phyloP scores from a whole-genome alignment of 2,888 invertebrate genomes.

The Epistrophe grossulariae region DNA sequence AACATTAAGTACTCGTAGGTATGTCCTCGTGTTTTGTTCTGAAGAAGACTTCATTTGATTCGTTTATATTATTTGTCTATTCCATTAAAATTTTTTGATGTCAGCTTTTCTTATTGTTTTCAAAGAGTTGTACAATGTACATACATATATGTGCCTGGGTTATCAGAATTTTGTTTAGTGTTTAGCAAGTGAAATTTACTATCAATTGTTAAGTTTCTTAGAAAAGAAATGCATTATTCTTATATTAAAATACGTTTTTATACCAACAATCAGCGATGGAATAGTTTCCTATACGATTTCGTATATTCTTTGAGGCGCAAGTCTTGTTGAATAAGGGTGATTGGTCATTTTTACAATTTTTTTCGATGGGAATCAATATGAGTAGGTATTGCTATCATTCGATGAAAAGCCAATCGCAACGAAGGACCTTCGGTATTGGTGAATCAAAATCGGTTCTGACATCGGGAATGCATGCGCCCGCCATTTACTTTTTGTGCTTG shows the following conservation, averaged over 20 bases:
- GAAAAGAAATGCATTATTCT: not conserved
- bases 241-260: not conserved
- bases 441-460: no score
- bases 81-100: not conserved
- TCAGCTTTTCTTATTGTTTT: not conserved
- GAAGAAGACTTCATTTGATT: not conserved
- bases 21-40: not conserved
- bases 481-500: no score
- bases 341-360: no score
- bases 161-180: not conserved
- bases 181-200: not conserved
- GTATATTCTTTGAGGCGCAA: not conserved
- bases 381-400: no score
- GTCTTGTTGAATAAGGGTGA: not conserved
- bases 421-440: no score
- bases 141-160: not conserved
- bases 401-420: no score
- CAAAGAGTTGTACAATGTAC: not conserved
- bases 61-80: not conserved
- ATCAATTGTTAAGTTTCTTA: not conserved
- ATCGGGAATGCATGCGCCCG: no score
- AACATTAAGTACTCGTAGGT: slow-evolving; percentile 33
- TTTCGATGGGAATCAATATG: no score
- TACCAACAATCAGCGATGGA: not conserved
- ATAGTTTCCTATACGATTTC: not conserved